Percentiles rank a stretch among this genome's conserved stretches.
phyloP scores from a whole-genome alignment of 2,797 vertebrate species.

The Pelobates cultripes region DNA sequence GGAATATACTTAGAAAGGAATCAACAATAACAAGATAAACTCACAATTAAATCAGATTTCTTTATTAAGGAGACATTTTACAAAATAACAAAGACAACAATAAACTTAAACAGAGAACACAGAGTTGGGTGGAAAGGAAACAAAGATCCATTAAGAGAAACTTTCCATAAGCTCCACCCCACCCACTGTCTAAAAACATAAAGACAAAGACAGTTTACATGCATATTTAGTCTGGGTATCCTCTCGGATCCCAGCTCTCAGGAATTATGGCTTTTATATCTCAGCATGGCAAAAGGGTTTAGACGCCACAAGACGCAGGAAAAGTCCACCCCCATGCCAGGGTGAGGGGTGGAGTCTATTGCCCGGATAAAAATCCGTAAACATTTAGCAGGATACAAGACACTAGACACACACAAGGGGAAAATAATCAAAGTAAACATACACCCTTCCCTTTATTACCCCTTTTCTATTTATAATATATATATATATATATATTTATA shows the following conservation, averaged over 20 bases:
- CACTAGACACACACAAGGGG: constrained; percentile 33
- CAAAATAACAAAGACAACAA: constrained; percentile 76
- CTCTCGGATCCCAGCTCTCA: constrained; percentile 24
- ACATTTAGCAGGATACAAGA: constrained; percentile 49
- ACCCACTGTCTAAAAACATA: constrained; percentile 35
- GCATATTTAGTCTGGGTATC: constrained; percentile 52
- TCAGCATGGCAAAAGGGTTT: constrained; percentile 51
- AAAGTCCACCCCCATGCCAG: constrained; percentile 9
- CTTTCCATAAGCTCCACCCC: constrained; percentile 10
- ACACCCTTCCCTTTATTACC: constrained; percentile 29
- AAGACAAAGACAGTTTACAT: constrained; percentile 50
- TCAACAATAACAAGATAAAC: not conserved
- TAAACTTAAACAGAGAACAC: constrained; percentile 70
- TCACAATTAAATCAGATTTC: constrained; percentile 70
- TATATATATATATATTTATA: constrained; percentile 33
- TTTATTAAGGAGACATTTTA: constrained; percentile 81
- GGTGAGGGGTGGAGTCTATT: constrained; percentile 41
- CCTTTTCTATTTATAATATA: constrained; percentile 16
- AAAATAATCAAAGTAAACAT: constrained; percentile 33
- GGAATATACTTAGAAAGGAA: too few relatives aligned
- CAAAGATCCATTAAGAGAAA: constrained; percentile 56
- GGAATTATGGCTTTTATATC: constrained; percentile 56
- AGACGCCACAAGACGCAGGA: constrained; percentile 45
- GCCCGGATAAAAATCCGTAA: constrained; percentile 43
- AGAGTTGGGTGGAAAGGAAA: constrained; percentile 54